A percentile compares a stretch with the other conserved stretches of the same genome.
These are phyloP conservation scores for Fratercula arctica DNA, from an alignment of 2,797 vertebrate species.

Conservation along the genomic window DNA sequence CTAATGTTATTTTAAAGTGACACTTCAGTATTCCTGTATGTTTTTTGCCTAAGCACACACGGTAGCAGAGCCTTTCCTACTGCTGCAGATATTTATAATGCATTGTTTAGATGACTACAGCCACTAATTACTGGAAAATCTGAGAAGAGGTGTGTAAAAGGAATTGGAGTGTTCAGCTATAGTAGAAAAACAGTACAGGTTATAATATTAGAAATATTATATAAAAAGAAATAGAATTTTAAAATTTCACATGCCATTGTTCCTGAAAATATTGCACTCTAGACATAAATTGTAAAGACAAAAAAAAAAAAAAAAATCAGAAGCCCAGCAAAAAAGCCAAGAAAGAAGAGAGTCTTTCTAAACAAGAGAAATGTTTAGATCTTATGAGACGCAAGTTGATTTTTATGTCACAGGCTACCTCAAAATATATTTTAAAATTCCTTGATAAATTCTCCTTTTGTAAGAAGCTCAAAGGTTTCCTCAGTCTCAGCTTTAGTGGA, in stretches of 20 bases:
- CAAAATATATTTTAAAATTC: not conserved
- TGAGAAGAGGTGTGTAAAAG: not conserved
- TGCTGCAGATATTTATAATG: not conserved
- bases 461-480: not conserved
- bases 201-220: not conserved
- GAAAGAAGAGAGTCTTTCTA: not conserved
- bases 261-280: not conserved
- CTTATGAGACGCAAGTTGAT: not conserved
- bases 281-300: not conserved
- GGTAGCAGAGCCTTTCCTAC: not conserved
- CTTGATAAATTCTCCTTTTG: not conserved
- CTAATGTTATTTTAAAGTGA: constrained; percentile 28
- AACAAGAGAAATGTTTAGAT: not conserved
- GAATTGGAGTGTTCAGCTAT: not conserved
- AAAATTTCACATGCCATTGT: not conserved
- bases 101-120: not conserved
- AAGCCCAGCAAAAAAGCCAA: not conserved
- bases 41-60: not conserved
- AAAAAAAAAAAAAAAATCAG: not conserved
- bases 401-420: not conserved
- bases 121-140: not conserved
- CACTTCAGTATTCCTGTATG: not conserved
- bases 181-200: not conserved
- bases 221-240: not conserved
- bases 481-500: not conserved